Base-by-base conservation (phyloP, 2,113 vertebrate species). In the Callipepla californica region DNA sequence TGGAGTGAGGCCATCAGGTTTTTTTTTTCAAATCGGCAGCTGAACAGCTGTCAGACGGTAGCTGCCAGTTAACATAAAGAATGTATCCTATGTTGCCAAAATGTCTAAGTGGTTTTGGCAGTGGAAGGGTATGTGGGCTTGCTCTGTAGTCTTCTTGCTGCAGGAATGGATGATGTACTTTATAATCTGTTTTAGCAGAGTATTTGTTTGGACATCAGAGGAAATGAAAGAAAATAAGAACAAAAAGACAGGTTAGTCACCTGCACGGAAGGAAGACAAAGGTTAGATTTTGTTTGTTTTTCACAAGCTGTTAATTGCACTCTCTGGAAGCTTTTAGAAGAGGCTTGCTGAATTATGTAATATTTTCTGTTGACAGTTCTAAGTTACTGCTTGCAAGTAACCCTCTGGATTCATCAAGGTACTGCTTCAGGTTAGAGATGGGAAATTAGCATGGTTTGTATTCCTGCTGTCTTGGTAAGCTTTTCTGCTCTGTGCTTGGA, bases 41-140 rank as follows among this genome's bases (percentile, higher is more conserved):
- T 80, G 86, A 95, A 85, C 94, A 96, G 92, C 94, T 96, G 95
- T 92, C 89, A 95, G 84, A 89, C 87, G 85, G 94, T 96, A 94
- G 91, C 94, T 96, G 95, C 91, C 95, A 96, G 89, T 95, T 93
- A 94, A 91, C 91, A 89, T 96, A 96, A 96, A 96, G 94, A 96
- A 93, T 87, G 85, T 89, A 65, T 80, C 68, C 89, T 92, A 42
- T 0, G 0, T 82, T 96, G 94, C 96, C 91, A 96, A 83, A 89
- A 87, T 77, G 79, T 94, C 94, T 91, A 93, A 96, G 89, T 89
- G 81, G 50, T 89, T 96, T 95, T 95, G 95, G 95, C 95, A 96
- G 59, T 91, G 87, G 81, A 92, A 74, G 75, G 38, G 91, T 82
- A 85, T 80, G 87, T 80, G 87, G 92, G 85, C 57, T 96, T 75